A percentile compares a stretch with the other conserved stretches of the same genome.
Evolutionary conservation across 1,140 invertebrate species (phyloP).

Genomic region (Antheraea mylitta): DNA sequence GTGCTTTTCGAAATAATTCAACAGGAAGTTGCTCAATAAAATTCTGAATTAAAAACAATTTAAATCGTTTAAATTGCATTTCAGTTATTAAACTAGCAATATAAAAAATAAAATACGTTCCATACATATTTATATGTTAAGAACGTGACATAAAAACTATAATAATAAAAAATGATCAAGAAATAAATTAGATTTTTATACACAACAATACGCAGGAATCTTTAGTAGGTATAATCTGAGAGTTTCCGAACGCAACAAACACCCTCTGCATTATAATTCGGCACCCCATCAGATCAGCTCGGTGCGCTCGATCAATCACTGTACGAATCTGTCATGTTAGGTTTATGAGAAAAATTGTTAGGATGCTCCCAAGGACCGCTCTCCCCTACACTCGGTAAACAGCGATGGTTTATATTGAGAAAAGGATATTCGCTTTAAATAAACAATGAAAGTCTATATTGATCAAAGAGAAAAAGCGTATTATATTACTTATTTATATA

Average conservation of each 20-base stretch:
- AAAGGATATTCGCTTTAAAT: conserved; percentile 48
- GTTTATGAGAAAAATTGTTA: conserved; percentile 80
- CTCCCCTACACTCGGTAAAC: conserved; percentile 11
- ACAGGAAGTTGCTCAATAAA: too few relatives aligned
- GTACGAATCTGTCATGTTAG: conserved; percentile 80
- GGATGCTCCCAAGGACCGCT: conserved; percentile 51
- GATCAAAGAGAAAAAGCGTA: neutral
- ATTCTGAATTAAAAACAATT: too few relatives aligned
- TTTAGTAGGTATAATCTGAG: neutral
- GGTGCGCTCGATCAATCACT: conserved; percentile 73
- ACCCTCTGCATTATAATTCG: conserved; percentile 74
- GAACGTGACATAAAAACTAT: neutral
- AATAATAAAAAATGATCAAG: neutral
- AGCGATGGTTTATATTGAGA: conserved; percentile 43
- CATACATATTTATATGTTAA: neutral
- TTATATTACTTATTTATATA: conserved; percentile 20
- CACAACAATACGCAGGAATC: neutral
- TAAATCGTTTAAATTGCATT: too few relatives aligned
- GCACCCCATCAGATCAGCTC: conserved; percentile 68
- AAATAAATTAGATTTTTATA: neutral
- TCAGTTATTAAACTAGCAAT: neutral
- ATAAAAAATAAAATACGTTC: neutral
- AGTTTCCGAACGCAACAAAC: conserved; percentile 25
- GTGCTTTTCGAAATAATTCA: too few relatives aligned
- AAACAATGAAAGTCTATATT: conserved; percentile 30